phyloP scores from a whole-genome alignment of 2,797 vertebrate species.

The Premnoplex brunnescens region DNA sequence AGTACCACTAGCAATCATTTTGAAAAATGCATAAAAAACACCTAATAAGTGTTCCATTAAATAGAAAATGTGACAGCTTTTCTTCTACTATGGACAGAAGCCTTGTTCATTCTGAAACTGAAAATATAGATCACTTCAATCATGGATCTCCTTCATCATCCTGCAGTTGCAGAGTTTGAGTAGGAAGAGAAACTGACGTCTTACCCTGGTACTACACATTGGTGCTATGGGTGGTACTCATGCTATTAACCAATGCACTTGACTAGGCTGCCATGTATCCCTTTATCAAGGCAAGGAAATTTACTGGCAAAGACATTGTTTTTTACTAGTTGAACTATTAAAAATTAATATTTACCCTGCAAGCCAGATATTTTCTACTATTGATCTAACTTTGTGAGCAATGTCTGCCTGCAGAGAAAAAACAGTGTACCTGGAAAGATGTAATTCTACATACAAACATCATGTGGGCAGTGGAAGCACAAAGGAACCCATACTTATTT shows the following conservation, averaged over 20 bases:
- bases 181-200: not conserved
- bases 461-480: not conserved
- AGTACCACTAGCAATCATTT: not conserved
- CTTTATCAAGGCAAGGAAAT: not conserved
- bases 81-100: not conserved
- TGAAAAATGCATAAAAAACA: not conserved
- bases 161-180: not conserved
- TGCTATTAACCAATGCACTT: not conserved
- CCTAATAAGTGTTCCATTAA: not conserved
- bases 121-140: not conserved
- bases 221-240: not conserved
- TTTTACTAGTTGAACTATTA: not conserved
- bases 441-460: not conserved
- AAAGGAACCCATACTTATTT: not conserved
- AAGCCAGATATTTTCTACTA: not conserved
- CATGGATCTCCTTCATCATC: not conserved
- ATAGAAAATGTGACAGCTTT: not conserved
- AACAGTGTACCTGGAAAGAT: not conserved
- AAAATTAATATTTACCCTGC: not conserved
- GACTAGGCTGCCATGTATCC: not conserved
- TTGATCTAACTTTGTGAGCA: not conserved
- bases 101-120: not conserved
- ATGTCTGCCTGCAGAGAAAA: not conserved
- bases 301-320: not conserved
- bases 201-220: not conserved